Conservation (phyloP, 30 jellyfish, hydroid and myxozoan species). For the Morbakka virulenta region DNA sequence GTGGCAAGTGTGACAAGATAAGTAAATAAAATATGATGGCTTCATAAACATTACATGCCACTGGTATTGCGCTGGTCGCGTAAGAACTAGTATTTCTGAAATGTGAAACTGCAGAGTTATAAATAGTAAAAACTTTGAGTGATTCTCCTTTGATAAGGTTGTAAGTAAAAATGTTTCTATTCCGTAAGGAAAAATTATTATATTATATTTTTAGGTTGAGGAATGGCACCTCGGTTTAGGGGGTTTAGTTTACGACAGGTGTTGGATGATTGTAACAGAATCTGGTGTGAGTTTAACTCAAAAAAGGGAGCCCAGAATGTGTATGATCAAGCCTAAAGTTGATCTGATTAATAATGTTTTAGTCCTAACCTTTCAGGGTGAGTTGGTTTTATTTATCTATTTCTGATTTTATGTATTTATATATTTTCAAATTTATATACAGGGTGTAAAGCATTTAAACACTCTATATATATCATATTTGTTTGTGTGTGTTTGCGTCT, state of each 20-base stretch:
- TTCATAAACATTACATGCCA: no score
- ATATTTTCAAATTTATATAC: no score
- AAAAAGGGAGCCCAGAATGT: conserved; percentile 44
- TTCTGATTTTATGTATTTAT: no score
- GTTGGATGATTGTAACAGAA: conserved; percentile 53
- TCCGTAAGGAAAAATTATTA: not conserved
- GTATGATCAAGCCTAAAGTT: conserved; percentile 37
- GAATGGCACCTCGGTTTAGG: conserved; percentile 26
- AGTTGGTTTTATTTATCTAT: not conserved
- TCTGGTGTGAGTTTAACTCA: conserved; percentile 37
- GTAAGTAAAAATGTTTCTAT: not conserved
- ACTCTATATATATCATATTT: no score
- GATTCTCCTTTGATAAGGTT: not conserved
- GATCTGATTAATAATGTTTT: conserved; percentile 4
- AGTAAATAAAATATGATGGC: no score
- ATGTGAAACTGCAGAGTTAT: no score
- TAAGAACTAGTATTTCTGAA: no score
- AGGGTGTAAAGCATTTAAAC: no score
- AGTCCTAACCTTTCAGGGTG: conserved; percentile 22
- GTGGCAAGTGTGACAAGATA: no score
- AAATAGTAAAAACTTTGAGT: no score
- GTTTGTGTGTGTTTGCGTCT: no score
- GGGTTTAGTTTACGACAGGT: conserved; percentile 55
- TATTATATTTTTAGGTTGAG: not conserved
- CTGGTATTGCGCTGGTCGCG: no score